phyloP scores from a whole-genome alignment of 2,888 invertebrate species.

The Platycheirus albimanus region DNA sequence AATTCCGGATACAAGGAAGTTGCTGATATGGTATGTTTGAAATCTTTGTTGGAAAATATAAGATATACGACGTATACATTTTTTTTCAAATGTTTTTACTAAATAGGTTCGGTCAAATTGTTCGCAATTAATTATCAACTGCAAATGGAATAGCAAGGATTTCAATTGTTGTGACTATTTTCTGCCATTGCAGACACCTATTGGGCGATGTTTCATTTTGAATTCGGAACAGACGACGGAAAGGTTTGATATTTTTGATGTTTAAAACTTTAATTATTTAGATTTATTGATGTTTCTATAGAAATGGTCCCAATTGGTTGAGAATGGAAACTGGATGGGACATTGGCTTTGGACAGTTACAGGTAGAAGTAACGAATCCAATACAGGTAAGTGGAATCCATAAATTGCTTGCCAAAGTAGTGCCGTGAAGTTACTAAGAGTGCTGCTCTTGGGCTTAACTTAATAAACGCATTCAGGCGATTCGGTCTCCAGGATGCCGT shows the following conservation, averaged over 20 bases:
- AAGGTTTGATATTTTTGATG: conserved; percentile 77
- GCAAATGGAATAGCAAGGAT: conserved; percentile 83
- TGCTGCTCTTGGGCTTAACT: no score
- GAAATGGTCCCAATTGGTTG: conserved; percentile 78
- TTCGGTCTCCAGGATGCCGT: no score
- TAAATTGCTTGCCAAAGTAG: no score
- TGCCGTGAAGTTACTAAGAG: no score
- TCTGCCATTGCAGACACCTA: conserved; percentile 84
- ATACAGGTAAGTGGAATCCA: conserved; percentile 47
- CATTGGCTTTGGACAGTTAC: conserved; percentile 75
- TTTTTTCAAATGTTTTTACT: no score
- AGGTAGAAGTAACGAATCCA: conserved; percentile 72
- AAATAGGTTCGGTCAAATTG: conserved; percentile 83
- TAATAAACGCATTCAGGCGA: no score
- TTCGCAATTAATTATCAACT: conserved; percentile 83
- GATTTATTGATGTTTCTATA: conserved; percentile 16
- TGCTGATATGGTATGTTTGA: conserved; percentile 75
- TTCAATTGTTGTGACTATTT: conserved; percentile 87
- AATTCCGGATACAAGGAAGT: conserved; percentile 76
- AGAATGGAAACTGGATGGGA: conserved; percentile 77
- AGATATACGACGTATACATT: no score
- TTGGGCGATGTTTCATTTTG: conserved; percentile 85
- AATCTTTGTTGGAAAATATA: no score
- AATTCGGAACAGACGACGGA: conserved; percentile 86
- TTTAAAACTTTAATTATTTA: background rate